Base-by-base conservation (phyloP, 2,113 vertebrate genomes). In the Sorex fumeus region DNA sequence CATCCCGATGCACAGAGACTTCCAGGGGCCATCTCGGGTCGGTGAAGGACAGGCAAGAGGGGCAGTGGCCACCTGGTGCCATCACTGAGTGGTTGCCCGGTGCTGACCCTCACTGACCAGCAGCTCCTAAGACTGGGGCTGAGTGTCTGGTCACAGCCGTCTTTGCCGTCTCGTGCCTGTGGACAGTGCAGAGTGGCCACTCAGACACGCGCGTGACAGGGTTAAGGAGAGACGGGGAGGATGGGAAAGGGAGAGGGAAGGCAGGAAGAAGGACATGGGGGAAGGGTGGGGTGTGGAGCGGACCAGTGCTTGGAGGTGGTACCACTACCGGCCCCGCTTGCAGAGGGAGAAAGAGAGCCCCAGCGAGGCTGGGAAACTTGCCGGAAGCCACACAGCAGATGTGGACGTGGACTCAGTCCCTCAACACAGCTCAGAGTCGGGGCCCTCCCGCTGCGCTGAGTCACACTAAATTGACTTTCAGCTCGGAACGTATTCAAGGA, bases 381-480 rank as follows among this genome's bases (percentile, higher is more conserved):
- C 27, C 28, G 9, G 19, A 64, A 69, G 36, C 57, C 28, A 66
- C n/a, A 43, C 1, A n/a, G 30, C 10, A 32, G 74, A 16, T 13
- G 23, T 64, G 62, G 62, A 25, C 19, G 27, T 7, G 62, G 27
- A 53, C 7, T 23, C 62, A 64, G 18, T 23, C 21, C 62, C 21
- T 2, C 25, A 64, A 21, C 62, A 64, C 62, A 64, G 23, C 28
- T 21, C 30, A 70, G 28, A 89, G 60, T 19, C 40, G 4, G 4
- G 40, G 40, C 40, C 40, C 40, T 40, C 40, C 40, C 40, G 40
- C 40, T 7, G 40, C 7, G 40, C 7, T n/a, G 1, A 28, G 45
- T 10, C 28, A 25, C 19, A 7, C 28, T 93, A 84, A 76, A 76
- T 74, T 85, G 47, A 84, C 79, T 69, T 81, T 89, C 86, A 93